A percentile compares a stretch with the other conserved stretches of the same genome.
Conservation (phyloP, 2,113 vertebrate species). For the Aix galericulata region DNA sequence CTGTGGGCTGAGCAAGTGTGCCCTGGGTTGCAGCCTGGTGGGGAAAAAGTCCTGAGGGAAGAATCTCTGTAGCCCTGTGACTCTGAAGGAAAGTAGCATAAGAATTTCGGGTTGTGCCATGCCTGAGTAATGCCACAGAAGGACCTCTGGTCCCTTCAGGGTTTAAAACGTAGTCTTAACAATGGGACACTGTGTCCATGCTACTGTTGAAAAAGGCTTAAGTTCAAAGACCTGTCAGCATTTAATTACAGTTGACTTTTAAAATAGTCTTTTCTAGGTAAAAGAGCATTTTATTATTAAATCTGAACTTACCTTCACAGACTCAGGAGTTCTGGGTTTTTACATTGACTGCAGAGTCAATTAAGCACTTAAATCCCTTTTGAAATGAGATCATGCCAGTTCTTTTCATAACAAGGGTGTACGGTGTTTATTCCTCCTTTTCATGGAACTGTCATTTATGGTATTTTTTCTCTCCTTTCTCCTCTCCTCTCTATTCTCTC, state of each 20-base stretch:
- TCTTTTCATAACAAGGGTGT: neutral
- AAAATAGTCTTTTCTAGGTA: neutral
- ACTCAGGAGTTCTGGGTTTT: neutral
- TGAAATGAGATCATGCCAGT: neutral
- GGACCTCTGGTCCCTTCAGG: neutral
- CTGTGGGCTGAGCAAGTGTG: neutral
- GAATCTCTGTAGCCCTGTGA: neutral
- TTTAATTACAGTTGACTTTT: constrained; percentile 28
- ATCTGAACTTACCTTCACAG: neutral
- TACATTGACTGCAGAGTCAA: neutral
- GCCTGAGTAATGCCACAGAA: neutral
- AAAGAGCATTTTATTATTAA: neutral
- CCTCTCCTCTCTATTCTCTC: no score
- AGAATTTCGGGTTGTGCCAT: fast-evolving
- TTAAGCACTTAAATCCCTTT: constrained; percentile 26
- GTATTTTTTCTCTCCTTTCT: no score
- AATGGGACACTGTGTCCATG: neutral
- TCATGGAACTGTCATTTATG: neutral
- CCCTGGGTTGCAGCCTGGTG: neutral
- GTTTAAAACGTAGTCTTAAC: neutral
- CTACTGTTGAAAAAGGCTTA: neutral
- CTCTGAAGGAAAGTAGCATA: neutral
- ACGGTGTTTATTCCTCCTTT: constrained; percentile 2
- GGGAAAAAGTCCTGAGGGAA: neutral
- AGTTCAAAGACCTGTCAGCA: neutral